These are phyloP conservation scores for Dryobotodes eremita DNA, from an alignment of 2,888 invertebrate genomes.

Conservation along the genomic window DNA sequence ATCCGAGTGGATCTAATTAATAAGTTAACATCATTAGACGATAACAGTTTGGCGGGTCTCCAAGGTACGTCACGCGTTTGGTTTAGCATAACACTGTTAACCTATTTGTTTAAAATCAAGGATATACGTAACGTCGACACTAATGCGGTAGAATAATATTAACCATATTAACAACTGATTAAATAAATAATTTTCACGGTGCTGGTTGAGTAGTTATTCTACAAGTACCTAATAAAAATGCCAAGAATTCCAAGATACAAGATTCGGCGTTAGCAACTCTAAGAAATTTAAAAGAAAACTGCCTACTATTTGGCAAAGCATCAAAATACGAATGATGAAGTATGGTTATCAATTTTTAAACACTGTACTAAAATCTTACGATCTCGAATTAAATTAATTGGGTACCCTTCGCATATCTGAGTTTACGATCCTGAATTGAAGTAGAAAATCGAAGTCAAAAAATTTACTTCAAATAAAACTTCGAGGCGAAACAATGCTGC, in stretches of 20 bases:
- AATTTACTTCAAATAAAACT: too few species aligned
- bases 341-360: slow-evolving; percentile 38
- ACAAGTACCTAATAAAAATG: slow-evolving; percentile 18
- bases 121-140: slow-evolving; percentile 66
- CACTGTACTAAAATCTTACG: slow-evolving; percentile 30
- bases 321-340: slow-evolving; percentile 61
- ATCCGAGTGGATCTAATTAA: slow-evolving; percentile 77
- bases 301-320: slow-evolving; percentile 69
- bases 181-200: slow-evolving; percentile 2
- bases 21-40: slow-evolving; percentile 80
- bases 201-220: slow-evolving; percentile 13
- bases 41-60: slow-evolving; percentile 78
- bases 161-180: slow-evolving; percentile 9
- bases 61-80: slow-evolving; percentile 78
- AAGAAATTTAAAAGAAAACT: slow-evolving; percentile 43
- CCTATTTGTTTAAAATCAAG: slow-evolving; percentile 81
- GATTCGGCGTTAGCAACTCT: slow-evolving; percentile 31
- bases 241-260: slow-evolving; percentile 7
- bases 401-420: background rate
- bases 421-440: slow-evolving; percentile 9
- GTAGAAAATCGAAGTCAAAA: background rate
- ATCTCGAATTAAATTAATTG: slow-evolving; percentile 25
- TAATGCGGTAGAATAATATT: slow-evolving; percentile 33
- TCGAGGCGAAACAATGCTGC: background rate
- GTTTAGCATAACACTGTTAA: slow-evolving; percentile 81